These are phyloP conservation scores for Chaetorhynchus papuensis DNA, from an alignment of 2,113 vertebrate genomes.

Conservation along the genomic window DNA sequence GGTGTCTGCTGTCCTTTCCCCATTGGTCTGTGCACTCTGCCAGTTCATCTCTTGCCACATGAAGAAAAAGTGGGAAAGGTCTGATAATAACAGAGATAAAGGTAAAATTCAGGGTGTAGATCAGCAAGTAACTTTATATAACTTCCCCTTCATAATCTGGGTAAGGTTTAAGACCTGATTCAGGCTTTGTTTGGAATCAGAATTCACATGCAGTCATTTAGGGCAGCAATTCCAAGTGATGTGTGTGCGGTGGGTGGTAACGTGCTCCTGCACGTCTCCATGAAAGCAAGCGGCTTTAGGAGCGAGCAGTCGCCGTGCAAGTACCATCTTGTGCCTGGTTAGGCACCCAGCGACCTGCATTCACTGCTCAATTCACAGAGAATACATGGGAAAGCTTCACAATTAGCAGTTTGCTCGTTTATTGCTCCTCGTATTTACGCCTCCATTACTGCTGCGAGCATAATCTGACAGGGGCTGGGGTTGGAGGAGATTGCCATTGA, in stretches of 20 bases:
- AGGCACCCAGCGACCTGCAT: not conserved
- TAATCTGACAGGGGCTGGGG: not conserved
- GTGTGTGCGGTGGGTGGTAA: not conserved
- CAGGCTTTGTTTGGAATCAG: not conserved
- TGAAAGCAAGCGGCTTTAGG: not conserved
- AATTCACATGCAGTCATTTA: not conserved
- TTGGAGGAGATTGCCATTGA: not conserved
- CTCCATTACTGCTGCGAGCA: not conserved
- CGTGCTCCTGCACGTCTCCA: not conserved
- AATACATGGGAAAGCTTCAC: not conserved
- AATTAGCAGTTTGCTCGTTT: constrained; percentile 26
- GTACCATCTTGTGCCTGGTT: constrained; percentile 2
- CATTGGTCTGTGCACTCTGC: not conserved
- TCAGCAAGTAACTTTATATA: not conserved
- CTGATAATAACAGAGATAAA: not conserved
- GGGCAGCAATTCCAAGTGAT: not conserved
- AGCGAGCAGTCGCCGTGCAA: not conserved
- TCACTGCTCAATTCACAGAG: not conserved
- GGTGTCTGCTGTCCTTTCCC: not conserved
- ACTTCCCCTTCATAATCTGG: not conserved
- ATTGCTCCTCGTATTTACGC: not conserved
- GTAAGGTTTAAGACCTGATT: not conserved
- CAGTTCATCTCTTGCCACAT: not conserved
- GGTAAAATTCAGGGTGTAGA: not conserved
- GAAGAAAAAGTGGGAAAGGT: not conserved